A percentile compares a stretch with the other conserved stretches of the same genome.
Conservation (phyloP, 1,140 invertebrate genomes). For the Ptiloglossa arizonensis region DNA sequence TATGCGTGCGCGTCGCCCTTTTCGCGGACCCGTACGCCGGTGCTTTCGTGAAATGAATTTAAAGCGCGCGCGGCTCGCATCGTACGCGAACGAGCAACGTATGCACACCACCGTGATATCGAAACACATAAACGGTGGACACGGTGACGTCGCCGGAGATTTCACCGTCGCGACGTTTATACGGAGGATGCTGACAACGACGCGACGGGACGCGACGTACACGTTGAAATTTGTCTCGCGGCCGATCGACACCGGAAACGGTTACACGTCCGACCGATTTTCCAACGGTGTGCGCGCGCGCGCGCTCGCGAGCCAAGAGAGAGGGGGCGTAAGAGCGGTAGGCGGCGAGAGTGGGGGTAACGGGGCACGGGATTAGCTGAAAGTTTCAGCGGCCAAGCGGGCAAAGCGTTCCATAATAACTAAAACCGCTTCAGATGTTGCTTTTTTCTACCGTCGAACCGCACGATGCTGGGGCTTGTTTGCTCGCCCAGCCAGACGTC, state of each 20-base stretch:
- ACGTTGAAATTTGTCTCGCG: constrained; percentile 7
- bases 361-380: not conserved
- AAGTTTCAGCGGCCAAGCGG: not conserved
- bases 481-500: constrained; percentile 15
- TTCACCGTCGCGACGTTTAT: constrained; percentile 13
- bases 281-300: too few species aligned
- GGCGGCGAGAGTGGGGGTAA: not conserved
- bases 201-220: not conserved
- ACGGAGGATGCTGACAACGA: not conserved
- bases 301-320: too few species aligned
- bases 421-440: constrained; percentile 26
- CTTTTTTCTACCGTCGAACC: not conserved
- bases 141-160: constrained; percentile 16
- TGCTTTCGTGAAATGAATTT: constrained; percentile 49
- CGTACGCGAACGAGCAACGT: not conserved
- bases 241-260: constrained; percentile 1
- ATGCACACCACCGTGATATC: constrained; percentile 21
- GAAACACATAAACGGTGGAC: constrained; percentile 21
- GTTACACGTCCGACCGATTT: not conserved
- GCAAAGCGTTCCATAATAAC: not conserved
- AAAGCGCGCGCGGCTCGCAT: constrained; percentile 16
- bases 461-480: not conserved
- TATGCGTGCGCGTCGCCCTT: constrained; percentile 29
- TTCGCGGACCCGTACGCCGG: constrained; percentile 27
- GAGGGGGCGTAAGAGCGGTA: too few species aligned